These are phyloP conservation scores for Ceyx cyanopectus DNA, from an alignment of 2,113 vertebrate species.

Conservation along the genomic window DNA sequence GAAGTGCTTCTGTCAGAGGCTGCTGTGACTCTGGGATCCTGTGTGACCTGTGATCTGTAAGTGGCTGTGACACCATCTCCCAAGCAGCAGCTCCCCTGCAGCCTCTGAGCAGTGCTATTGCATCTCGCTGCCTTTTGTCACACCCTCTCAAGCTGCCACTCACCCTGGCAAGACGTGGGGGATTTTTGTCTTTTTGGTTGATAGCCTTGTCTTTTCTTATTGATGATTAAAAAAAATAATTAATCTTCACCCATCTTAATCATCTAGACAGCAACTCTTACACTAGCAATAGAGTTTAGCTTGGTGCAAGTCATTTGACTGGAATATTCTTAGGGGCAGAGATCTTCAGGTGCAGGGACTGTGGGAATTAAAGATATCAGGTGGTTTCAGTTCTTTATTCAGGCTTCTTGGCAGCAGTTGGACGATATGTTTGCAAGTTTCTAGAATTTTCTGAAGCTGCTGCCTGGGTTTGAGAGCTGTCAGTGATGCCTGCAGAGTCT, in stretches of 20 bases:
- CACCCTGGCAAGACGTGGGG: neutral
- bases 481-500: neutral
- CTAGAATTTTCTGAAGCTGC: neutral
- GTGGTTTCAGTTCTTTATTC: neutral
- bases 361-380: neutral
- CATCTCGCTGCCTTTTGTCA: neutral
- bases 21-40: neutral
- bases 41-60: neutral
- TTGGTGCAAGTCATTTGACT: neutral
- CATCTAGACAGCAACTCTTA: neutral
- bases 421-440: neutral
- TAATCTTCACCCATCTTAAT: neutral
- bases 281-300: neutral
- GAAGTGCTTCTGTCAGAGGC: neutral
- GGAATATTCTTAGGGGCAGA: neutral
- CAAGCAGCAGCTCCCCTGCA: neutral
- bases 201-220: neutral
- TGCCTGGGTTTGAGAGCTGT: neutral
- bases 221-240: neutral
- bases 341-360: neutral
- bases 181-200: neutral
- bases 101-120: fast-evolving
- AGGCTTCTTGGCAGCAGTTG: neutral
- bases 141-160: neutral
- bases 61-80: neutral